These are phyloP conservation scores for Cephus runcator DNA, from an alignment of 2,888 invertebrate species.

Conservation along the genomic window DNA sequence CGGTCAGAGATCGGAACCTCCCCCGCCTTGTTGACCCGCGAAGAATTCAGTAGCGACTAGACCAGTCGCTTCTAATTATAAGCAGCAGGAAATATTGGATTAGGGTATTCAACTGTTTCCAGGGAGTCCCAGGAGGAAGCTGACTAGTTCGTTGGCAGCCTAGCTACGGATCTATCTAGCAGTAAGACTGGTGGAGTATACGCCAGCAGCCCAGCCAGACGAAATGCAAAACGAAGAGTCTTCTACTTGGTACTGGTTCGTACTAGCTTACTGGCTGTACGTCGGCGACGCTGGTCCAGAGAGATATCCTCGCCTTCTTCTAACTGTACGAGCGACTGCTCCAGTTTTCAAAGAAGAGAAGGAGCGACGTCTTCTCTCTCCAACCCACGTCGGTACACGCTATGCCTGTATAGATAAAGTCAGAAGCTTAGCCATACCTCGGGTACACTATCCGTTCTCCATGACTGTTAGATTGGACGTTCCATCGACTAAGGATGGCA, in stretches of 20 bases:
- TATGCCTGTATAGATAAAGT: background rate
- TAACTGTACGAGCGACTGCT: background rate
- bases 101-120: background rate
- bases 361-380: background rate
- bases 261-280: background rate
- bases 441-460: background rate
- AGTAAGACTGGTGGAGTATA: background rate
- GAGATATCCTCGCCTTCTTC: background rate
- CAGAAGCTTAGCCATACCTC: background rate
- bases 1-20: slow-evolving; percentile 49
- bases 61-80: background rate
- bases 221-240: background rate
- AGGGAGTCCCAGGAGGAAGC: background rate
- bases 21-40: slow-evolving; percentile 26
- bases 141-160: background rate
- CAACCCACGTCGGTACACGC: background rate
- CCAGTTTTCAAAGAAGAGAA: background rate
- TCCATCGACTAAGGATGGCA: background rate
- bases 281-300: background rate
- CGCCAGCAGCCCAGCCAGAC: background rate
- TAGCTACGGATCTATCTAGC: background rate
- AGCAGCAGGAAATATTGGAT: background rate
- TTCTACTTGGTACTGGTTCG: background rate
- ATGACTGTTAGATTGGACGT: background rate
- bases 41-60: background rate